phyloP scores from a whole-genome alignment of 2,113 vertebrate genomes.

The Actinemys pallida region DNA sequence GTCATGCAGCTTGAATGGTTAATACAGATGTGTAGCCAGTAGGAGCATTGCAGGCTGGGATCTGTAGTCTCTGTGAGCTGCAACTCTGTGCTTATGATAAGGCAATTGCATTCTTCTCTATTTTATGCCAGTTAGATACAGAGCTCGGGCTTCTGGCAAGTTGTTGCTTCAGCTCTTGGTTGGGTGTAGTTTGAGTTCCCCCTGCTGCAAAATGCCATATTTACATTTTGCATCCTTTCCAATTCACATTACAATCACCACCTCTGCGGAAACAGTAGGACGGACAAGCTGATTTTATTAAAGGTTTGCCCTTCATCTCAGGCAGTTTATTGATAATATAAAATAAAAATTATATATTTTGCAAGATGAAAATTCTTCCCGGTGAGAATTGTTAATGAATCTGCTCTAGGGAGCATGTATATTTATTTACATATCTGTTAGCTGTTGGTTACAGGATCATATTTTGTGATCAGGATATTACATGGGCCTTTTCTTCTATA shows the following conservation, averaged over 20 bases:
- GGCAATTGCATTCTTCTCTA: background rate
- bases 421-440: background rate
- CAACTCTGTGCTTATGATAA: background rate
- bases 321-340: background rate
- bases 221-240: background rate
- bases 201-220: background rate
- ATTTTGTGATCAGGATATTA: background rate
- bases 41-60: background rate
- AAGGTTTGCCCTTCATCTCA: background rate
- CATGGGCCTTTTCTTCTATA: background rate
- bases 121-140: background rate
- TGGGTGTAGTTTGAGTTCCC: background rate
- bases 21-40: background rate
- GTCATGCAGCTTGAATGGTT: background rate
- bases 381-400: background rate
- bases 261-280: background rate
- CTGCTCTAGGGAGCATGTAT: background rate
- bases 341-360: background rate
- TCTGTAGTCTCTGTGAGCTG: fast-evolving
- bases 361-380: background rate
- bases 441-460: background rate
- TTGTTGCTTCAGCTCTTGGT: background rate
- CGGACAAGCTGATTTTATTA: background rate
- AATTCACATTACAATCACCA: background rate
- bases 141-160: background rate